A percentile compares a stretch with the other conserved stretches of the same genome.
Evolutionary conservation across 1,140 invertebrate genomes (phyloP).

Genomic region (Pararge aegeria): DNA sequence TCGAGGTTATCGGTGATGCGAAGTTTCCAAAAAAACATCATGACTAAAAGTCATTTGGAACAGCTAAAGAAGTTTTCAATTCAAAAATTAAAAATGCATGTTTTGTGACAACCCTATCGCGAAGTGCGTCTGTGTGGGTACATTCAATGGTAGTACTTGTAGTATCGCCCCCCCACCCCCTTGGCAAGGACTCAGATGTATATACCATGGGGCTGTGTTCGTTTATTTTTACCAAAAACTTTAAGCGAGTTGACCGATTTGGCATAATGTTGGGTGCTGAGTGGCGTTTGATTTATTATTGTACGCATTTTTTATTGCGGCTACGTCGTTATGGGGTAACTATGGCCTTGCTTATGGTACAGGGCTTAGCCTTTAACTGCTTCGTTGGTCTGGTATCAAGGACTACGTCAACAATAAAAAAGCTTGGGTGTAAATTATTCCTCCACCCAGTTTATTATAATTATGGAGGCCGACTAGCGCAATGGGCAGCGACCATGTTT

Average conservation of each 20-base stretch:
- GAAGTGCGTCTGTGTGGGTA: constrained; percentile 2
- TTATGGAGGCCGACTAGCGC: too few species aligned
- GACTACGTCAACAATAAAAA: too few species aligned
- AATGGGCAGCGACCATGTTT: too few species aligned
- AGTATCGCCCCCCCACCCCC: constrained; percentile 18
- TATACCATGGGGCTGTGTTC: constrained; percentile 23
- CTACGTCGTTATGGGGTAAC: background rate
- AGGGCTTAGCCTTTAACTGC: too few species aligned
- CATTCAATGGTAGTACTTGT: constrained; percentile 16
- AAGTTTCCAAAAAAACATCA: too few species aligned
- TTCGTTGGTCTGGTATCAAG: too few species aligned
- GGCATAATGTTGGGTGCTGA: constrained; percentile 29
- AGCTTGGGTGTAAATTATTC: too few species aligned
- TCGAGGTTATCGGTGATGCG: too few species aligned
- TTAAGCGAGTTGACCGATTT: constrained; percentile 53
- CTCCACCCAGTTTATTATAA: too few species aligned
- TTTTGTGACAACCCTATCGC: background rate
- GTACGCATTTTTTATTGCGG: constrained; percentile 6
- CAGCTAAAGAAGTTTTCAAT: too few species aligned
- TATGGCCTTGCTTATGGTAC: too few species aligned
- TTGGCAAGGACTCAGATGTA: constrained; percentile 42
- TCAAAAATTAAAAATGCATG: background rate
- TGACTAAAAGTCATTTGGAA: too few species aligned
- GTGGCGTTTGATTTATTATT: constrained; percentile 24
- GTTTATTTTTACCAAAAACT: constrained; percentile 38